These are phyloP conservation scores for Omphaloscelis lunosa DNA, from an alignment of 2,888 invertebrate species.

Conservation along the genomic window DNA sequence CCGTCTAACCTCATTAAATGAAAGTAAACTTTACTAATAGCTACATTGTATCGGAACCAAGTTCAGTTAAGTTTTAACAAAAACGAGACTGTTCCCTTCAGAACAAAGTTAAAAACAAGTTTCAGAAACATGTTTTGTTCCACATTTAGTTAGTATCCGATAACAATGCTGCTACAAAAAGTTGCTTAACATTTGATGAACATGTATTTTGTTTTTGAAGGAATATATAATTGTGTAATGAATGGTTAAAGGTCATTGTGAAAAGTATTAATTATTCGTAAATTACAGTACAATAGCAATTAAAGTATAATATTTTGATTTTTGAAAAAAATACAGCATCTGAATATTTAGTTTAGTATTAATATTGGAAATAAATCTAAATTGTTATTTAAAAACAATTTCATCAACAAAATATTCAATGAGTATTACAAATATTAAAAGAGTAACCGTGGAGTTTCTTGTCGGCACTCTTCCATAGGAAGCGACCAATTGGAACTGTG, in stretches of 20 bases:
- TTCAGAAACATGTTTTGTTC: slow-evolving; percentile 42
- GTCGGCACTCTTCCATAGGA: too few relatives aligned
- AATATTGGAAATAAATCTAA: neutral
- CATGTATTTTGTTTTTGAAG: neutral
- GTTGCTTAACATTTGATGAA: neutral
- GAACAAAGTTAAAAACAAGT: slow-evolving; percentile 43
- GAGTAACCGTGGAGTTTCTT: too few relatives aligned
- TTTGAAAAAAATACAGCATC: neutral
- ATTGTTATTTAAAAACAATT: neutral
- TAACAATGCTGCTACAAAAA: slow-evolving; percentile 21
- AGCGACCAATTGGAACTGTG: too few relatives aligned
- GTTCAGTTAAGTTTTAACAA: slow-evolving; percentile 35
- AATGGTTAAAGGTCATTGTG: too few relatives aligned
- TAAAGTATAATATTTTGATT: neutral
- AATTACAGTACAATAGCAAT: too few relatives aligned
- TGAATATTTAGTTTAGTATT: neutral
- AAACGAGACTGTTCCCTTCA: slow-evolving; percentile 19
- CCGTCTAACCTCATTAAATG: slow-evolving; percentile 33
- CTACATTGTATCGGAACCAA: slow-evolving; percentile 17
- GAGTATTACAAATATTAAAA: too few relatives aligned
- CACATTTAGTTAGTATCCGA: slow-evolving; percentile 32
- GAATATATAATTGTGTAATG: neutral
- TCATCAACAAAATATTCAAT: neutral
- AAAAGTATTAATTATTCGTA: neutral
- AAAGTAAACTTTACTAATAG: slow-evolving; percentile 34